Evolutionary conservation across 2,888 invertebrate genomes (phyloP), one percentile per base, ranked within the genome.

Genomic region (Melieria picta): DNA sequence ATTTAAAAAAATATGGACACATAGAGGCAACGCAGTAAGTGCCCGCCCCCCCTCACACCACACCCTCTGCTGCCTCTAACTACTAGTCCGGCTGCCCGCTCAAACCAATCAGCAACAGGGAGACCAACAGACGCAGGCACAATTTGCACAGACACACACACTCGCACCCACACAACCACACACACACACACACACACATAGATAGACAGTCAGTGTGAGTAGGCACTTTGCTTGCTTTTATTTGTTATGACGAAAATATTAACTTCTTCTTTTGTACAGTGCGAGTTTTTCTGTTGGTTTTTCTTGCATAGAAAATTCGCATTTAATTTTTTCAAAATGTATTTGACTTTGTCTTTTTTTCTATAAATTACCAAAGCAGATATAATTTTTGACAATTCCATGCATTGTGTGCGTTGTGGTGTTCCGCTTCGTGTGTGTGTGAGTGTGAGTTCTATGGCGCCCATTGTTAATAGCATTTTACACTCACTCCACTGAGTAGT

Each of bases 241-340:
- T 78, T 79, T 77, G 63, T 64, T 71, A 71, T 77, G 77, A 74
- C 74, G 75, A 77, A 79, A 78, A 78, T 78, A 78, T 77, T 76
- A 78, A 77, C 76, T 78, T 78, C 75, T 77, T 77, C 77, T 67
- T 76, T 75, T 77, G 61, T 16, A 66, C 65, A 60, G 48, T 60
- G 5, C 48, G 11, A 50, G 50, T 65, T 55, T 56, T 65, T 56
- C 45, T 11, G 10, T 48, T 65, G 55, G 65, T 69, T 71, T 67
- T 55, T 52, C 63, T 58, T 57, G 43, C 13, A 58, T n/a, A 2
- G 66, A 30, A 30, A 30, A 30, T 30, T 30, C 30, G 3, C 30
- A 64, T 71, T 65, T 60, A 63, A 63, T 74, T 69, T 65, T 60
- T 72, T 30, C 30, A 30, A 30, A 30, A 30, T 30, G 30, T 76